Evolutionary conservation across 2,113 vertebrate species (phyloP), one percentile per base, ranked within the genome.

Genomic region (Pteropus alecto): DNA sequence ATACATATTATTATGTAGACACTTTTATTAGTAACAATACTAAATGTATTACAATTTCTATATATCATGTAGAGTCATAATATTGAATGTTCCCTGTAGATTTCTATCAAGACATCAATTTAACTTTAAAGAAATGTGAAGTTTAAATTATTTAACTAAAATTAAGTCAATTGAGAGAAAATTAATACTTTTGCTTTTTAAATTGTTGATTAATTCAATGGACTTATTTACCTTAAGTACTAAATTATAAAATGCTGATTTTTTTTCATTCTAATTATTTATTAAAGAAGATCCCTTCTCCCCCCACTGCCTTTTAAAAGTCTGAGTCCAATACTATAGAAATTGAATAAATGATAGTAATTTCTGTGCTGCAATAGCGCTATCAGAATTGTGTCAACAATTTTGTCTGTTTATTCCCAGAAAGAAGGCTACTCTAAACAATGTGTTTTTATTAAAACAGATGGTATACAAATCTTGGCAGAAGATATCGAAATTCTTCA

Each of bases 281-380:
- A 95, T 95, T 97, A 86, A 86, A 86, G 87, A 98, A 95, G 94
- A 63, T 10, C 51, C 15, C 48, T 61, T 90, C 28, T 7, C 7
- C 96, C 86, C 86, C 22, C 51, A 16, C 14, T 16, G 15, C 51
- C 63, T 82, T 98, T 94, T 98, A 70, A 97, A 99, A 98, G 97
- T 93, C 99, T 98, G 97, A 94, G 98, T 98, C 46, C 95, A 88
- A 33, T 98, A 98, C 85, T 98, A 98, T 98, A 98, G 99, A 97
- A 97, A 97, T 97, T 98, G 98, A 98, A 97, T 98, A 96, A 98
- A 99, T 81, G 95, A 98, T 38, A 99, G 98, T 30, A 97, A 98
- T 95, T 99, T 91, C 98, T 98, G n/a, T 99, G 98, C 96, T 98
- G 98, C 94, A 99, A 98, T 79, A 95, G 97, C 86, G 98, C 98